Evolutionary conservation across 2,888 invertebrate genomes (phyloP), one percentile per base, ranked within the genome.

Genomic region (Drosophila neotestacea): DNA sequence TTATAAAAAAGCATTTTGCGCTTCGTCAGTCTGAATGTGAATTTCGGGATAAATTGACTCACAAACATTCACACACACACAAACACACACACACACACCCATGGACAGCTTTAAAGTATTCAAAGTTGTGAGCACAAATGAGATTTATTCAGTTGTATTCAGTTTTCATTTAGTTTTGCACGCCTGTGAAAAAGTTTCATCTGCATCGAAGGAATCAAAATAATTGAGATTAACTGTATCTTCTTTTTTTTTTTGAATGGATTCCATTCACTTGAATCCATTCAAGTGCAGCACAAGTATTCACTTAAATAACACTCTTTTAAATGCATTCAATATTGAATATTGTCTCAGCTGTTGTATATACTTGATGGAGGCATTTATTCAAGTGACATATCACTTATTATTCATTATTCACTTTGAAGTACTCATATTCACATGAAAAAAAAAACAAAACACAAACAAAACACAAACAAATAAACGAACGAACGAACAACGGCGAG

Each of bases 1-100:
- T 79, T 79, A 79, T 79, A 62, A 77, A 77, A 79, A 55, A 75
- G 60, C 62, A 70, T 79, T 70, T 77, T 79, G 58, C 70, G 65
- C 79, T 47, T 62, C 58, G 59, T 30, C 64, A 64, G 55, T 36
- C 54, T 51, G 54, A 55, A 74, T 54, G 41, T 62, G 58, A 64
- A 55, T 54, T 61, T 74, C 27, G n/a, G 52, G 11, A 64, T 61
- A 39, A 56, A 62, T 65, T 64, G 46, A 47, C 42, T 32, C 22
- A 41, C 54, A 54, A 13, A 27, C 34, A 48, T 28, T 13, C 50
- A 30, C 16, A 16, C 41, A n/a, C 41, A 41, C 34, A 50, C 10
- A 7, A 11, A 11, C 38, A 30, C 27, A 22, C 32, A 32, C 6
- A 22, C 28, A n/a, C 38, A 16, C 38, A 30, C 27, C 13, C 32